Evolutionary conservation across 2,797 vertebrate genomes (phyloP), one percentile per base, ranked within the genome.

Genomic region (Molossus alvarezi): DNA sequence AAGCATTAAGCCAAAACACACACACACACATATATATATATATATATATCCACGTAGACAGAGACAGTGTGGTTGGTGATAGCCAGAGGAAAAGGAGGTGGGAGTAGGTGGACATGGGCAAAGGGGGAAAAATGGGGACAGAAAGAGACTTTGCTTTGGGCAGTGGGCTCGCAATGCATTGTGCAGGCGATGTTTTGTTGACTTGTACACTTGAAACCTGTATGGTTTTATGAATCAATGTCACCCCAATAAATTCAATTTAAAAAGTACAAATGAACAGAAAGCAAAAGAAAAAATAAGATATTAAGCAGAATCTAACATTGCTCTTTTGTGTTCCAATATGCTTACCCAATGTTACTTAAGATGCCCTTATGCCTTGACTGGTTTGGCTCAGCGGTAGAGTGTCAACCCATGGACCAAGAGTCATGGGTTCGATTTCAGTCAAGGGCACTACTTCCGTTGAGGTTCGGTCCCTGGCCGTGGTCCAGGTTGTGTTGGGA

Each of bases 241-340:
- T 58, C 55, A 15, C n/a, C 76, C 76, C 20, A 58, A 58, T 79
- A 23, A 25, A 41, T 79, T 41, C n/a, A 57, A 17, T 86, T 92
- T 92, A 18, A 91, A 97, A 97, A 96, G 53, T 81, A 41, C 45
- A 64, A 23, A 3, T 80, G 48, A 90, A 82, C 14, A 88, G 55
- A 94, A 94, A 93, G 73, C 91, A 90, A 87, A 91, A 77, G 64
- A 27, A 45, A 93, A 87, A 91, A 14, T 88, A 41, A 45, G 33
- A 33, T 41, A 76, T 48, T 85, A 82, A 94, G 25, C 48, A 91
- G 86, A 62, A 76, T 83, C 18, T 11, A 51, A 23, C n/a, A 41
- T 86, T 73, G 67, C 14, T 89, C 29, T 87, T 53, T 57, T 92
- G 51, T 91, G 18, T 73, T 81, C 45, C 8, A 29, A 0, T 33